These are phyloP conservation scores for Sphaerophoria rueppellii DNA, from an alignment of 2,888 invertebrate genomes.

Conservation along the genomic window DNA sequence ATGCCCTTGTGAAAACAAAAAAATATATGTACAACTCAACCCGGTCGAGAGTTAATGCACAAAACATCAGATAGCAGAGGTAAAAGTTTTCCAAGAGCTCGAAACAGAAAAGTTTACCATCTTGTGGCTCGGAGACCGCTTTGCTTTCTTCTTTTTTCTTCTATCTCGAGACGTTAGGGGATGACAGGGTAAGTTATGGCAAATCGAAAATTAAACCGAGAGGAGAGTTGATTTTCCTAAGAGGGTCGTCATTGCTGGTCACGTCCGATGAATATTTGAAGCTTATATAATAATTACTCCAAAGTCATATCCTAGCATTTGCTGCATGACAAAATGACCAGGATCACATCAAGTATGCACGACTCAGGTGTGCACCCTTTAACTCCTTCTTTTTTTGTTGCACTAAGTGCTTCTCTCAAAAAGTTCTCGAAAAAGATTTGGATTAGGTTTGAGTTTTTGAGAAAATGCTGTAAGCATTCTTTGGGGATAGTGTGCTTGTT, in stretches of 20 bases:
- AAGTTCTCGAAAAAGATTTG: constrained; percentile 54
- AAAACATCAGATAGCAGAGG: constrained; percentile 24
- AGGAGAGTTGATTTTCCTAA: no score
- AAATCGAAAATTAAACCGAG: no score
- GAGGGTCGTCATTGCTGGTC: no score
- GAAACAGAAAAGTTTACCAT: constrained; percentile 69
- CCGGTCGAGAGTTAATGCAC: no score
- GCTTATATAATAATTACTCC: no score
- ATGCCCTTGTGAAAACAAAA: background rate
- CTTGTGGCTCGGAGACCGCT: constrained; percentile 47
- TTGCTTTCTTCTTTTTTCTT: background rate
- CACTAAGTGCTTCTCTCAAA: constrained; percentile 3
- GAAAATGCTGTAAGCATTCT: constrained; percentile 64
- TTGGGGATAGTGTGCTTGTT: constrained; percentile 55
- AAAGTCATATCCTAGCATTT: no score
- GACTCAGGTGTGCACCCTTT: background rate
- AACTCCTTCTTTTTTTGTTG: constrained; percentile 8
- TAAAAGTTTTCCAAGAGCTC: constrained; percentile 61
- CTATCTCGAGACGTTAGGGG: background rate
- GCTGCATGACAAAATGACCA: no score
- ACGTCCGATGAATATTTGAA: no score
- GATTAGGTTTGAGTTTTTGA: constrained; percentile 62
- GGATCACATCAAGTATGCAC: background rate
- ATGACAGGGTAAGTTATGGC: background rate
- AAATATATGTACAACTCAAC: no score